Conservation (phyloP, 2,797 vertebrate species). For the Chromobotia macracanthus region DNA sequence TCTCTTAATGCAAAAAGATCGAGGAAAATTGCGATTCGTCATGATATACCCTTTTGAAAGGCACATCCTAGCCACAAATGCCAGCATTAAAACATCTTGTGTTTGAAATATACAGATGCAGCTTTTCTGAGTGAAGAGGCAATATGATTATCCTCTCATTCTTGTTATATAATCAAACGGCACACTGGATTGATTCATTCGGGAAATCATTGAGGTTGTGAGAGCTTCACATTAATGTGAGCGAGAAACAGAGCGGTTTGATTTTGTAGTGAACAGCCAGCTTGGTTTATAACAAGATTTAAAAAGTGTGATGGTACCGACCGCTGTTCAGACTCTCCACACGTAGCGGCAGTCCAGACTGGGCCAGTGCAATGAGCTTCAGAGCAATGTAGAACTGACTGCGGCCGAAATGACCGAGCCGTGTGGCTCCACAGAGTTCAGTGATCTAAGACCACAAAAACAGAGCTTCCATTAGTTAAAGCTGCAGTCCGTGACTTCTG, state of each 20-base stretch:
- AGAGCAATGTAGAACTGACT: conserved; percentile 99
- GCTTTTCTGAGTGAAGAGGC: conserved; percentile 2
- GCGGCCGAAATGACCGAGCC: conserved; percentile 96
- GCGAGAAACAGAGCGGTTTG: background rate
- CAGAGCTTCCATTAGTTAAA: background rate
- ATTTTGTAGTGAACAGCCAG: background rate
- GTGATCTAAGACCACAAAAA: conserved; percentile 82
- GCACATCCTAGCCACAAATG: background rate
- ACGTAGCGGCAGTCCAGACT: conserved; percentile 91
- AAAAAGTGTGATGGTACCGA: conserved; percentile 68
- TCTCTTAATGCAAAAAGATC: background rate
- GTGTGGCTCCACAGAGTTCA: conserved; percentile 95
- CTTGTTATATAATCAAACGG: conserved; percentile 34
- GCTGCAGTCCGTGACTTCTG: background rate
- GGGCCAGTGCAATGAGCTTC: conserved; percentile 97
- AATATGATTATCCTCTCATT: conserved; percentile 29
- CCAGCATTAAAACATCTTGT: background rate
- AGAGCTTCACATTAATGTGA: conserved; percentile 10
- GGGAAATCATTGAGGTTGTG: background rate
- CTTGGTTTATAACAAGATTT: background rate
- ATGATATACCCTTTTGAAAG: background rate
- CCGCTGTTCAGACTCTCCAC: conserved; percentile 97
- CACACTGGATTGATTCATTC: conserved; percentile 1
- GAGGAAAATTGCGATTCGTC: background rate
- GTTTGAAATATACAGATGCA: conserved; percentile 5